Evolutionary conservation across 2,113 vertebrate genomes (phyloP), one percentile per base, ranked within the genome.

Genomic region (Nycticryphes semicollaris): DNA sequence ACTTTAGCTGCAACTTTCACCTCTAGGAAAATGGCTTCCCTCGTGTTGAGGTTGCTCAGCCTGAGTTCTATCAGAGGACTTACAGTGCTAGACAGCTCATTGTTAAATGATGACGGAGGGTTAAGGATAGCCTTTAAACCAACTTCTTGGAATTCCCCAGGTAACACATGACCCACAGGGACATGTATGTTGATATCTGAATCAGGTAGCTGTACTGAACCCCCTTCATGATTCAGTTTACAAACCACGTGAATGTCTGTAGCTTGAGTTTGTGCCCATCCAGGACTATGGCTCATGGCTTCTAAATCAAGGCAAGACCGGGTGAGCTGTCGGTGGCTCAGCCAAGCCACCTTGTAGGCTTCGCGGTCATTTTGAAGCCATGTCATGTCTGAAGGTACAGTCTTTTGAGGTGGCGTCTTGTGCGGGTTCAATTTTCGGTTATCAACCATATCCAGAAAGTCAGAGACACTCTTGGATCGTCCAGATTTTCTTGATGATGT

Each of bases 191-290:
- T 98, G 82, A 99, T 99, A 56, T 98, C 98, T 3, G 99, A 98
- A 67, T 99, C 98, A 22, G 99, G 99, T 43, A 99, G 97, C 54
- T 99, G 98, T 15, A 99, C 96, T 9, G 98, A 99, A 5, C 99
- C 99, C 41, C 99, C 99, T 68, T 97, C 72, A 12, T 99, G 98
- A 83, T 93, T 98, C 56, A 99, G 95, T 97, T 98, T 99, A 87
- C 98, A 98, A 90, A 99, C 89, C 8, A 98, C 92, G 28, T 98
- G 98, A 51, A 98, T 98, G 87, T 99, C 98, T 19, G 98, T 98
- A 74, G 98, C 98, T 96, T 99, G 99, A 0, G 99, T 99, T 97
- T 99, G 99, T 79, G 99, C 98, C 99, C 99, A 99, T 30, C 99
- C 99, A 13, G 98, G 99, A 91, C 98, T 99, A 70, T 99, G 99